These are phyloP conservation scores for Eristalinus aeneus DNA, from an alignment of 2,888 invertebrate genomes.

Conservation along the genomic window DNA sequence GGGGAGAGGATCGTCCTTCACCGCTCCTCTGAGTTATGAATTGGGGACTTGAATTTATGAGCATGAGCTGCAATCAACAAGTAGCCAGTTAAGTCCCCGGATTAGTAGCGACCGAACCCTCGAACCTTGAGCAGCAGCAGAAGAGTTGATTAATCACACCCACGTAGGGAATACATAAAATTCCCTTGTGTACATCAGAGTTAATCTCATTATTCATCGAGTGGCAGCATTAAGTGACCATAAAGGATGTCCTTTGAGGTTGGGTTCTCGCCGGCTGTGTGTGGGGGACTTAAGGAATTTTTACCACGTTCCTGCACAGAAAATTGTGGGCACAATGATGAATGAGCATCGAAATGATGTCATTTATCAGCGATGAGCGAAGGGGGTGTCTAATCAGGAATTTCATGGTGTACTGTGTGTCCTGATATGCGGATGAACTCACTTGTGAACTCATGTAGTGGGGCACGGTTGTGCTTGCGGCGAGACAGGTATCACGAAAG, in stretches of 20 bases:
- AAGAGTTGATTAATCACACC: conserved; percentile 29
- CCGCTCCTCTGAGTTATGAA: conserved; percentile 41
- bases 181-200: not conserved
- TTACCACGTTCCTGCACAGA: not conserved
- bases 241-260: conserved; percentile 16
- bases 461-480: not conserved
- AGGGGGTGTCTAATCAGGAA: not conserved
- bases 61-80: conserved; percentile 34
- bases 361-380: not conserved
- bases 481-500: not conserved
- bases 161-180: conserved; percentile 18
- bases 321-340: not conserved
- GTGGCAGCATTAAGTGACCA: conserved; percentile 18
- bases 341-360: not conserved
- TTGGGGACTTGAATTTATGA: conserved; percentile 38
- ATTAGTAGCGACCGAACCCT: not conserved
- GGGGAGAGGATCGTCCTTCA: not conserved
- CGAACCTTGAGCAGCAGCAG: not conserved
- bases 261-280: too few species aligned
- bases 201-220: conserved; percentile 31
- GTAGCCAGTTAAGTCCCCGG: conserved; percentile 2
- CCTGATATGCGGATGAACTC: not conserved
- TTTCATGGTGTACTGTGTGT: not conserved
- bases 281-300: not conserved
- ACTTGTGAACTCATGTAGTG: not conserved